A percentile compares a stretch with the other conserved stretches of the same genome.
Evolutionary conservation across 2,113 vertebrate species (phyloP).

Genomic region (Anas platyrhynchos): DNA sequence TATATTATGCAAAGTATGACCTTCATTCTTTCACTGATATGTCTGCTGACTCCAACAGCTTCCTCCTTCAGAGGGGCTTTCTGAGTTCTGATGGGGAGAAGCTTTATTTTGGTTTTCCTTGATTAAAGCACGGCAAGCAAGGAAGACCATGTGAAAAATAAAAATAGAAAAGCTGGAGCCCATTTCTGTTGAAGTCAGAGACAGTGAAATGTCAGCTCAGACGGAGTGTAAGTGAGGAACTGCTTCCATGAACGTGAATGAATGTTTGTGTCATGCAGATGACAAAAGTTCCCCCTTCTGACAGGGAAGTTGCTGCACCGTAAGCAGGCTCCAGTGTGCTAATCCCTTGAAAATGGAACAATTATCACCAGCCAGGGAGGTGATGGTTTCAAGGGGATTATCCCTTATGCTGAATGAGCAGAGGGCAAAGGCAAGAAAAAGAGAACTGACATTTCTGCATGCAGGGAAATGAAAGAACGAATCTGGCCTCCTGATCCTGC

Average conservation of each 20-base stretch:
- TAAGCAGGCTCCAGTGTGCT: background rate
- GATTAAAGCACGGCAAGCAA: background rate
- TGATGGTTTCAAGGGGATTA: background rate
- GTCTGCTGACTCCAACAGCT: conserved; percentile 54
- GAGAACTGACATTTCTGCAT: background rate
- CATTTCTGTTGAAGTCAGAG: background rate
- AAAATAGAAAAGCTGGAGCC: background rate
- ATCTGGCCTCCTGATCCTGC: background rate
- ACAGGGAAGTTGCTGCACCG: background rate
- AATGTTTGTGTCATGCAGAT: rapidly evolving
- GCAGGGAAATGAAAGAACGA: background rate
- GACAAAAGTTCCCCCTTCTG: background rate
- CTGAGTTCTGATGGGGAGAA: background rate
- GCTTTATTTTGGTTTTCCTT: background rate
- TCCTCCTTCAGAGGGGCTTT: conserved; percentile 37
- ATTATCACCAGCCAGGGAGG: background rate
- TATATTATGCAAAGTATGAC: conserved; percentile 78
- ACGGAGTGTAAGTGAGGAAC: background rate
- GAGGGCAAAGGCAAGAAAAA: background rate
- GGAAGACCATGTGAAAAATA: background rate
- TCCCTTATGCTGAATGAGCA: background rate
- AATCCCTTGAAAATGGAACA: background rate
- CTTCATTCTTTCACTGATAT: conserved; percentile 72
- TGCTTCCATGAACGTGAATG: rapidly evolving
- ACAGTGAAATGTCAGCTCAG: background rate